Evolutionary conservation across 37 sponge, comb jelly and placozoan species (phyloP).

Genomic region (Diacarnus erythraeanus): DNA sequence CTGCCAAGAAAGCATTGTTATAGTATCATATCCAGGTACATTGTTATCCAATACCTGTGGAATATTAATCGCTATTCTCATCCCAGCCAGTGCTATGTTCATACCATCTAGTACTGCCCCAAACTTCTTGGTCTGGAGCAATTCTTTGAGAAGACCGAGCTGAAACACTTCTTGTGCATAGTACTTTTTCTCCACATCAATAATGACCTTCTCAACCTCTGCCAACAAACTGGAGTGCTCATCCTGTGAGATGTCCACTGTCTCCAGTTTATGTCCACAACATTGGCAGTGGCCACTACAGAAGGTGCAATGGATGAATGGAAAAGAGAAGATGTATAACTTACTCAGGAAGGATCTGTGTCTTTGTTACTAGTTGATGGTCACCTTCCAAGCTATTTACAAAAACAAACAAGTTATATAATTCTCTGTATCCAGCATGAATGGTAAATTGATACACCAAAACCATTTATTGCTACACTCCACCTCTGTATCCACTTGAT

Average conservation of each 20-base stretch:
- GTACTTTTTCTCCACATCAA: background rate
- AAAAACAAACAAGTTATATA: background rate
- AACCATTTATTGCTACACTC: background rate
- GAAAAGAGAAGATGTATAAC: background rate
- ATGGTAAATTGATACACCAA: no score
- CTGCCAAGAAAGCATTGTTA: background rate
- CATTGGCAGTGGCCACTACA: background rate
- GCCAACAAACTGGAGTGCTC: background rate
- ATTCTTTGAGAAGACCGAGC: background rate
- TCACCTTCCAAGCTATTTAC: background rate
- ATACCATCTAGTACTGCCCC: slow-evolving; percentile 16
- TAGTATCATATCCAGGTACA: no score
- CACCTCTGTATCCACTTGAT: slow-evolving; percentile 3
- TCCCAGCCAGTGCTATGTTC: background rate
- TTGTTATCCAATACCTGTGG: no score
- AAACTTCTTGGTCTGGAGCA: background rate
- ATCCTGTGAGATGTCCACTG: background rate
- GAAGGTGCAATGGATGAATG: background rate
- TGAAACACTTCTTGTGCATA: background rate
- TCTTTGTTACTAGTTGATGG: background rate
- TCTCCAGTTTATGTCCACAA: slow-evolving; percentile 5
- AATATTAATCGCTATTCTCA: no score
- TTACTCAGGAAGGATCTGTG: background rate
- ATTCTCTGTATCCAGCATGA: no score
- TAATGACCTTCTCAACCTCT: background rate